phyloP scores from a whole-genome alignment of 1,140 invertebrate species.

The Sesamia nonagrioides region DNA sequence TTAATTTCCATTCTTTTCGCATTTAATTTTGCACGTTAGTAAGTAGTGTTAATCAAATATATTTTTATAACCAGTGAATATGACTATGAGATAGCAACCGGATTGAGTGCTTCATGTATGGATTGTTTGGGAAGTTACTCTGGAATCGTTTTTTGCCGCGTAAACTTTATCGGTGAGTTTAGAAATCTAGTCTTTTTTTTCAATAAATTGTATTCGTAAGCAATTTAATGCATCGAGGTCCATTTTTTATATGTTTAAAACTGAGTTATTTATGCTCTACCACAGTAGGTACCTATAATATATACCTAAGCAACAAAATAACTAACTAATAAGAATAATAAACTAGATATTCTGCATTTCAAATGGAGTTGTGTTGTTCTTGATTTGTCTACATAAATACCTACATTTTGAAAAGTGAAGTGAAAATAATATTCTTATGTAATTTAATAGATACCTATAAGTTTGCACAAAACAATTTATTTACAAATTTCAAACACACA shows the following conservation, averaged over 20 bases:
- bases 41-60: conserved; percentile 35
- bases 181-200: neutral
- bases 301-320: neutral
- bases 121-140: conserved; percentile 47
- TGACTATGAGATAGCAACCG: conserved; percentile 38
- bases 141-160: conserved; percentile 35
- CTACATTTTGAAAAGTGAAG: neutral
- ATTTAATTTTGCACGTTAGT: conserved; percentile 52
- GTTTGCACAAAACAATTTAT: neutral
- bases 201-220: conserved; percentile 29
- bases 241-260: neutral
- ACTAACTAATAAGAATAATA: neutral
- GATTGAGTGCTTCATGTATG: conserved; percentile 48
- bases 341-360: neutral
- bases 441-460: neutral
- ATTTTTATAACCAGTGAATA: conserved; percentile 50
- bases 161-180: conserved; percentile 49
- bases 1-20: conserved; percentile 37
- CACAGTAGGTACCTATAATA: no score
- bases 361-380: neutral
- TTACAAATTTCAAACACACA: neutral
- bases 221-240: neutral
- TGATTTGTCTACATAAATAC: neutral
- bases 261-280: neutral
- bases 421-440: neutral